Conservation (phyloP, 2,797 vertebrate genomes). For the Micromesistius poutassou region DNA sequence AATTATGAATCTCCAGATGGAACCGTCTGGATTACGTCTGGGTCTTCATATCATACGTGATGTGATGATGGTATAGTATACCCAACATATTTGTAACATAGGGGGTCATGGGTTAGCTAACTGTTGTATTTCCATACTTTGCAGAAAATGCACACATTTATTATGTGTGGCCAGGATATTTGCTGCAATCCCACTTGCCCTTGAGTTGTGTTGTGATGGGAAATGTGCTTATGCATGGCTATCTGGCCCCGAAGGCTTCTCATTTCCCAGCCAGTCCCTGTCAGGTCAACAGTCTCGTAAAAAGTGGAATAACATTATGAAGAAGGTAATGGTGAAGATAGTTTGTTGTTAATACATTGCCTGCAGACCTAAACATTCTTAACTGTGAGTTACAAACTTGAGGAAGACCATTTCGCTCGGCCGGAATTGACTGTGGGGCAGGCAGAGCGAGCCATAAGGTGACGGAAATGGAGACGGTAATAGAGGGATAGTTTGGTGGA, state of each 20-base stretch:
- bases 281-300: constrained; percentile 68
- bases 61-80: not conserved
- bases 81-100: constrained; percentile 6
- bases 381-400: constrained; percentile 39
- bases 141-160: constrained; percentile 31
- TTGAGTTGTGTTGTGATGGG: constrained; percentile 69
- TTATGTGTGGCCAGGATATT: constrained; percentile 50
- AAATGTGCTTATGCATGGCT: constrained; percentile 72
- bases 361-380: constrained; percentile 56
- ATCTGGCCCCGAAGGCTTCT: constrained; percentile 63
- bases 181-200: constrained; percentile 61
- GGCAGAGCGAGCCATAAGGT: not conserved
- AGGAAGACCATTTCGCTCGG: constrained; percentile 41
- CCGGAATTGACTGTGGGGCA: constrained; percentile 21
- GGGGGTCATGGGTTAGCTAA: constrained; percentile 23
- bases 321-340: constrained; percentile 59
- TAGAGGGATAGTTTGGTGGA: not conserved
- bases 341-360: constrained; percentile 61
- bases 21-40: not conserved
- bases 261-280: constrained; percentile 61
- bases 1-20: not conserved
- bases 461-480: not conserved
- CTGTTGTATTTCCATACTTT: constrained; percentile 47
- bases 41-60: not conserved
- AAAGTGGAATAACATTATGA: constrained; percentile 68